These are phyloP conservation scores for Diadegma fenestrale DNA, from an alignment of 2,888 invertebrate species.

Conservation along the genomic window DNA sequence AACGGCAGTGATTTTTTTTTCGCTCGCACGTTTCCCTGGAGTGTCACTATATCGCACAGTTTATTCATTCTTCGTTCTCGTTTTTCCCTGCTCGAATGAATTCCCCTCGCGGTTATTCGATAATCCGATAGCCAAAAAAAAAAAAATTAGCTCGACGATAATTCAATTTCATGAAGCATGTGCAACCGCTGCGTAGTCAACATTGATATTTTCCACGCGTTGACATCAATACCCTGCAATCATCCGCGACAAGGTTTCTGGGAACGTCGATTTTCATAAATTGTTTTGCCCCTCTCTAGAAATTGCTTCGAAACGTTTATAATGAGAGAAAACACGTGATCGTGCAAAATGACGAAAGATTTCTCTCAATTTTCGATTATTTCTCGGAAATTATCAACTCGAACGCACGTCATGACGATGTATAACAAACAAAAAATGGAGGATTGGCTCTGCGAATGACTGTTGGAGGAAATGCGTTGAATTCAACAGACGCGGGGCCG, in stretches of 20 bases:
- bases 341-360: conserved; percentile 15
- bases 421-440: conserved; percentile 29
- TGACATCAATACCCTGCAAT: conserved; percentile 58
- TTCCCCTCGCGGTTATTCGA: not conserved
- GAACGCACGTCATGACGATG: not conserved
- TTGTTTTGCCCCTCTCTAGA: not conserved
- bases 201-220: conserved; percentile 44
- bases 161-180: not conserved
- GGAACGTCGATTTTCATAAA: conserved; percentile 42
- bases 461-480: conserved; percentile 13
- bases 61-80: not conserved
- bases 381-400: conserved; percentile 26
- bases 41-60: not conserved
- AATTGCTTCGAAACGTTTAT: not conserved
- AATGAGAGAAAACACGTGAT: not conserved
- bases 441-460: conserved; percentile 10
- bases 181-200: conserved; percentile 45
- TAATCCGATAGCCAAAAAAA: too few species aligned
- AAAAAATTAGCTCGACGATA: not conserved
- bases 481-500: conserved; percentile 23
- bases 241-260: conserved; percentile 64
- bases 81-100: not conserved
- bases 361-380: conserved; percentile 43
- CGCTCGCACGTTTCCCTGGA: not conserved
- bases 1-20: conserved; percentile 25